phyloP scores from a whole-genome alignment of 2,888 invertebrate species.

The Prosopocoilus inquinatus region DNA sequence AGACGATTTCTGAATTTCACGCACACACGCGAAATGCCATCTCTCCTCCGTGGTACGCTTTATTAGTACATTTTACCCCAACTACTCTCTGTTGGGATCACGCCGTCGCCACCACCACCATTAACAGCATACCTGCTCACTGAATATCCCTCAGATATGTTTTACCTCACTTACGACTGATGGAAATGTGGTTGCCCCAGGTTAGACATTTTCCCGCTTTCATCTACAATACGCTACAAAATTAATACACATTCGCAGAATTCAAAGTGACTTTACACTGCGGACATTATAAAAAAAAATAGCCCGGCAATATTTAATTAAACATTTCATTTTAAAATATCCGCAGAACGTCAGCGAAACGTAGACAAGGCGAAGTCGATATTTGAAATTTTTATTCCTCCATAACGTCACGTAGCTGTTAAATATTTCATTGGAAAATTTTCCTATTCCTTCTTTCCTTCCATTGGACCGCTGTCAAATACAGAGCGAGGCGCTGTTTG shows the following conservation, averaged over 20 bases:
- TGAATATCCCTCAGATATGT: constrained; percentile 31
- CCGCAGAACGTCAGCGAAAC: too few relatives aligned
- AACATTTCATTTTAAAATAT: too few relatives aligned
- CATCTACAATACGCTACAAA: constrained; percentile 1
- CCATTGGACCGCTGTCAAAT: constrained; percentile 10
- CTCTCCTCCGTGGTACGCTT: not conserved
- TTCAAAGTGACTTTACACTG: constrained; percentile 2
- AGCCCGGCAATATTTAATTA: constrained; percentile 9
- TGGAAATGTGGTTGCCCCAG: constrained; percentile 26
- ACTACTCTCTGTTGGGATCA: too few relatives aligned
- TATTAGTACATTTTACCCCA: too few relatives aligned
- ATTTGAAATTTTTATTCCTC: constrained; percentile 25
- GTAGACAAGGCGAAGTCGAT: constrained; percentile 14
- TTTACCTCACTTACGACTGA: constrained; percentile 28
- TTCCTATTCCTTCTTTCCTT: constrained; percentile 17
- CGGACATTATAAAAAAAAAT: constrained; percentile 13
- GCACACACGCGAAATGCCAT: constrained; percentile 15
- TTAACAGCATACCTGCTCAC: constrained; percentile 37
- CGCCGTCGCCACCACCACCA: constrained; percentile 28
- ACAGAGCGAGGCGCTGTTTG: not conserved
- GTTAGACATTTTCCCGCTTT: constrained; percentile 10
- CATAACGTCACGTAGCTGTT: constrained; percentile 28
- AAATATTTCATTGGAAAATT: constrained; percentile 30
- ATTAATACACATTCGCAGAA: not conserved
- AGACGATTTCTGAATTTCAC: constrained; percentile 2